Evolutionary conservation across 2,113 vertebrate genomes (phyloP), one percentile per base, ranked within the genome.

Genomic region (Vanacampus margaritifer): DNA sequence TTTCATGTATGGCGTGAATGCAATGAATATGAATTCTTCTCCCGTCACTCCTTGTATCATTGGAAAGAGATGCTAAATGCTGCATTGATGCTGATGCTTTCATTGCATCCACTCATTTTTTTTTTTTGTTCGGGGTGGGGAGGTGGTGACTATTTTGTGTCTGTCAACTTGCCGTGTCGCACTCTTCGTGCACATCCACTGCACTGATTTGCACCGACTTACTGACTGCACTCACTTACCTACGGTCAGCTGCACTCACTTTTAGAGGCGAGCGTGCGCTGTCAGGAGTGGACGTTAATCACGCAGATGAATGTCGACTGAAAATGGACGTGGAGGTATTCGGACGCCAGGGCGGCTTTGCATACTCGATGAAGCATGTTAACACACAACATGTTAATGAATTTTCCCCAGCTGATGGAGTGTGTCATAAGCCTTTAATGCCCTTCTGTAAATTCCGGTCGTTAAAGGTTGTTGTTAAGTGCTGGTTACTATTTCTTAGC

Each of bases 151-250:
- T 56, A 56, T 56, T 75, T 82, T 75, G 32, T 80, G 67, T 71
- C 35, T 67, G 56, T 81, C 69, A 75, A 82, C 83, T 79, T 81
- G 53, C 53, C 26, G 26, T 51, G 48, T 51, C 48, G 48, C 23
- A 11, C 48, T 51, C 21, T 51, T 17, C 16, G 39, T 12, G 10
- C 39, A 12, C 39, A 41, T 41, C 39, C 39, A 13, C 48, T 6
- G 69, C 84, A 48, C 65, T 67, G 66, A 81, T 85, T 76, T 45
- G 61, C 64, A 60, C 72, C 69, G 64, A 80, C 74, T 77, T 70
- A 67, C 68, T 64, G 69, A 65, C 64, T 69, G 76, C 79, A 66
- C 75, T 80, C 68, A 24, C 80, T 71, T 67, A 71, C 68, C 79
- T 51, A 67, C 35, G 46, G 64, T 65, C 67, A 65, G 74, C 68